Percentiles rank a stretch among this genome's conserved stretches.
These are phyloP conservation scores for Dissostichus mawsoni DNA, from an alignment of 2,113 vertebrate species.

Conservation along the genomic window DNA sequence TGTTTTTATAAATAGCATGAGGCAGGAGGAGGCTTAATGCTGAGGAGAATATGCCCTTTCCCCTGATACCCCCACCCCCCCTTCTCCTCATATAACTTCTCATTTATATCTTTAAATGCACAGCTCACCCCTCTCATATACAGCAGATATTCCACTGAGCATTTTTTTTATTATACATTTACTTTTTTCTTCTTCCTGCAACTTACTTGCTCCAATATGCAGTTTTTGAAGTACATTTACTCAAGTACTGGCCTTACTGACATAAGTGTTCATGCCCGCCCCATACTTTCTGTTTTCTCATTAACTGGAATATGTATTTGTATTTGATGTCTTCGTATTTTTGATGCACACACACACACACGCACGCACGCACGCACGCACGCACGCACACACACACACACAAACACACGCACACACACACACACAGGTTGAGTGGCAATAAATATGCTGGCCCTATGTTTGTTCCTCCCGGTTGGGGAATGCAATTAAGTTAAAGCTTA, in stretches of 20 bases:
- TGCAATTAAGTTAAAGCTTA: slow-evolving; percentile 76
- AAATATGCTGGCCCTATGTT: slow-evolving; percentile 66
- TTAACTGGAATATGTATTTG: slow-evolving; percentile 39
- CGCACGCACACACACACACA: neutral
- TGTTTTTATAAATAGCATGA: slow-evolving; percentile 29
- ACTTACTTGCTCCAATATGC: too few species aligned
- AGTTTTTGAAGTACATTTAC: too few species aligned
- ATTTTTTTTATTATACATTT: too few species aligned
- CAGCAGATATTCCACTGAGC: neutral
- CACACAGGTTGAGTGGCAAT: slow-evolving; percentile 26
- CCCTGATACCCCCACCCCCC: neutral
- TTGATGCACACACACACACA: neutral
- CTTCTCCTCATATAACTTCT: neutral
- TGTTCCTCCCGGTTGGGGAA: slow-evolving; percentile 64
- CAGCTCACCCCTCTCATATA: slow-evolving; percentile 34
- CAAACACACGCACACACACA: neutral
- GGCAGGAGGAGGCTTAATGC: neutral
- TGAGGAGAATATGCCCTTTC: neutral
- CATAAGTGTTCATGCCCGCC: slow-evolving; percentile 18
- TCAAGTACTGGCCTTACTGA: too few species aligned
- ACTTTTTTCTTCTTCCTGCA: slow-evolving; percentile 21
- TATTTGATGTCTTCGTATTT: neutral
- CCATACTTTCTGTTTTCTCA: slow-evolving; percentile 16
- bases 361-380: neutral
- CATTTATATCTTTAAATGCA: slow-evolving; percentile 31